A percentile compares a stretch with the other conserved stretches of the same genome.
phyloP scores from a whole-genome alignment of 2,113 vertebrate species.

The Phasianus colchicus region DNA sequence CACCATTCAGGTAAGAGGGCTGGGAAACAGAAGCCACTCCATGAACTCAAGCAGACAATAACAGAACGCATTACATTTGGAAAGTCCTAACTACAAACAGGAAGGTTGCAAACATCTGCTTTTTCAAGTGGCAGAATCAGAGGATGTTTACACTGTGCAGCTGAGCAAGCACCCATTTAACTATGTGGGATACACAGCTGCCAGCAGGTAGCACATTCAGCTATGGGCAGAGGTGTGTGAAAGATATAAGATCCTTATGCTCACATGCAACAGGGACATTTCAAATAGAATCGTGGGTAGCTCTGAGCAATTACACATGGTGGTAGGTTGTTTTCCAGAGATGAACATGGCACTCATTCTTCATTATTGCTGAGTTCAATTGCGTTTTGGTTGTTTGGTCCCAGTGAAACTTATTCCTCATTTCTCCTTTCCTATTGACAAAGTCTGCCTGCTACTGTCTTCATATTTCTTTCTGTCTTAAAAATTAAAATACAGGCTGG shows the following conservation, averaged over 20 bases:
- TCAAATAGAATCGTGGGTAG: background rate
- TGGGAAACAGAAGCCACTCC: background rate
- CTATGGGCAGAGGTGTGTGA: background rate
- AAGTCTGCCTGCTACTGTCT: background rate
- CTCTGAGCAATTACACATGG: background rate
- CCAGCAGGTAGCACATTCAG: background rate
- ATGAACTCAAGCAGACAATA: background rate
- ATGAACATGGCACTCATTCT: background rate
- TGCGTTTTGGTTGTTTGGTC: background rate
- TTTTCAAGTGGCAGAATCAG: accelerated
- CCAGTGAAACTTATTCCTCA: background rate
- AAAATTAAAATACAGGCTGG: background rate
- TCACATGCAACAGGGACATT: background rate
- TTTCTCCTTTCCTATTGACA: background rate
- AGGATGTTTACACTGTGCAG: background rate
- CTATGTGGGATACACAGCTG: background rate
- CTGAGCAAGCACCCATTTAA: background rate
- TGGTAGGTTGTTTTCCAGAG: background rate
- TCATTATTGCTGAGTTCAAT: background rate
- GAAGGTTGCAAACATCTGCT: background rate
- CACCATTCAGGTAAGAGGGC: background rate
- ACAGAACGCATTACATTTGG: background rate
- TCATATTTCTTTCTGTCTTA: background rate
- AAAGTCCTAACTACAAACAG: background rate
- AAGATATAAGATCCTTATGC: background rate